Evolutionary conservation across 2,888 invertebrate genomes (phyloP).

Genomic region (Oconnorella tubifera): DNA sequence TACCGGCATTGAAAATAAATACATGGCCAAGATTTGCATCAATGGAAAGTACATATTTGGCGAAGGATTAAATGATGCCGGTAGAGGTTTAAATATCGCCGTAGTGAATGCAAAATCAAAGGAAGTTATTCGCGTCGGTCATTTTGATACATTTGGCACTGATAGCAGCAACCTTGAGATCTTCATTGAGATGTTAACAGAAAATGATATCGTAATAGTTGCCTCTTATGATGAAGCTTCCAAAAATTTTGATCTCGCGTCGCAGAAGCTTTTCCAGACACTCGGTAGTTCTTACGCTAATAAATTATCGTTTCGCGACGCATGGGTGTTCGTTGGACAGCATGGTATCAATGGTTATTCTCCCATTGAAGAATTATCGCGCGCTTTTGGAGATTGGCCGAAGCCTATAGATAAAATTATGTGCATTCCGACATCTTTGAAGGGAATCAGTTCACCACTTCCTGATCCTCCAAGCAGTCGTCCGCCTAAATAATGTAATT

Average conservation of each 20-base stretch:
- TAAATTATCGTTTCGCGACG: slow-evolving; percentile 61
- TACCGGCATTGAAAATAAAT: slow-evolving; percentile 59
- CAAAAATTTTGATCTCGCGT: slow-evolving; percentile 55
- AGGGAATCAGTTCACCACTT: background rate
- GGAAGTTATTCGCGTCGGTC: slow-evolving; percentile 56
- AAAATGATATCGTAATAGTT: slow-evolving; percentile 60
- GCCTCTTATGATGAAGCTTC: slow-evolving; percentile 62
- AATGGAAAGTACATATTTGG: slow-evolving; percentile 58
- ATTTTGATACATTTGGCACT: slow-evolving; percentile 61
- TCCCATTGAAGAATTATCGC: slow-evolving; percentile 40
- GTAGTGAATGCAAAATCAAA: slow-evolving; percentile 58
- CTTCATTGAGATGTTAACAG: slow-evolving; percentile 53
- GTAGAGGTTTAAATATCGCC: slow-evolving; percentile 61
- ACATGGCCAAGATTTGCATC: slow-evolving; percentile 60
- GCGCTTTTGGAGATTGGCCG: slow-evolving; percentile 53
- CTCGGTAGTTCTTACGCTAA: slow-evolving; percentile 61
- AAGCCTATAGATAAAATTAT: slow-evolving; percentile 54
- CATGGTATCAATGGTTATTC: slow-evolving; percentile 58
- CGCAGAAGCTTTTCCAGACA: slow-evolving; percentile 59
- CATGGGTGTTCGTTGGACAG: slow-evolving; percentile 61
- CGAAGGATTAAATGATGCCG: slow-evolving; percentile 58
- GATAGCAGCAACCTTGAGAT: slow-evolving; percentile 57
- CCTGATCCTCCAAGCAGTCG: background rate
- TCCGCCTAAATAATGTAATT: too few relatives aligned
- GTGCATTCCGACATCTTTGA: slow-evolving; percentile 56